phyloP scores from a whole-genome alignment of 1,140 invertebrate genomes.

The Hormaphis cornu region DNA sequence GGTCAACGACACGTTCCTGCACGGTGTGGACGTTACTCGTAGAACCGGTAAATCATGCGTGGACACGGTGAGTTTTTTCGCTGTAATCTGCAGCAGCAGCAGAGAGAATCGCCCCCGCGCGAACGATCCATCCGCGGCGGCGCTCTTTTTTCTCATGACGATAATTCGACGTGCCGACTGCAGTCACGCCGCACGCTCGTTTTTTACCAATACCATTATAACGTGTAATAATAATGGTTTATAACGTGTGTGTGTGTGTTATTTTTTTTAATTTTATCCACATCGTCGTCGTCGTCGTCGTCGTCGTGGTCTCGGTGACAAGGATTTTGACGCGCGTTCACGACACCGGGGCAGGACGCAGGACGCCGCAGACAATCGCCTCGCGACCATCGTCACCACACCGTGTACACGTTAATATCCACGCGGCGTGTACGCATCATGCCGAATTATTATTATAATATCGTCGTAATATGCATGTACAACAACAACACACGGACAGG shows the following conservation, averaged over 20 bases:
- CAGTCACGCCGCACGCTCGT: slow-evolving; percentile 5
- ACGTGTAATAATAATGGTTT: background rate
- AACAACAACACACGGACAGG: background rate
- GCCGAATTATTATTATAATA: slow-evolving; percentile 31
- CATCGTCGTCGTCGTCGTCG: background rate
- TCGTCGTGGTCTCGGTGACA: slow-evolving; percentile 17
- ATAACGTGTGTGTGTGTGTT: background rate
- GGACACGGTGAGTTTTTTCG: no score
- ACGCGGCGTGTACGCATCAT: slow-evolving; percentile 17
- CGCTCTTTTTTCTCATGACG: slow-evolving; percentile 33
- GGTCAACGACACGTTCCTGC: no score
- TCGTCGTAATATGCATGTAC: background rate
- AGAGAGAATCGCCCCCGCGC: no score
- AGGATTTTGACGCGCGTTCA: slow-evolving; percentile 24
- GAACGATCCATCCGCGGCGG: no score
- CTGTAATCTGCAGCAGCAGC: no score
- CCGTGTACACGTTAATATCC: background rate
- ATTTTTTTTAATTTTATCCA: background rate
- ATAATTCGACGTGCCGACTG: slow-evolving; percentile 30
- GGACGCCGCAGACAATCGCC: slow-evolving; percentile 9
- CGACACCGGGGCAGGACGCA: background rate
- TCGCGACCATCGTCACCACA: slow-evolving; percentile 15
- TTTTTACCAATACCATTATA: background rate
- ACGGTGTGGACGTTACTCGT: no score
- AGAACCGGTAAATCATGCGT: no score